phyloP scores from a whole-genome alignment of 2,888 invertebrate genomes.

The Oligia strigilis region DNA sequence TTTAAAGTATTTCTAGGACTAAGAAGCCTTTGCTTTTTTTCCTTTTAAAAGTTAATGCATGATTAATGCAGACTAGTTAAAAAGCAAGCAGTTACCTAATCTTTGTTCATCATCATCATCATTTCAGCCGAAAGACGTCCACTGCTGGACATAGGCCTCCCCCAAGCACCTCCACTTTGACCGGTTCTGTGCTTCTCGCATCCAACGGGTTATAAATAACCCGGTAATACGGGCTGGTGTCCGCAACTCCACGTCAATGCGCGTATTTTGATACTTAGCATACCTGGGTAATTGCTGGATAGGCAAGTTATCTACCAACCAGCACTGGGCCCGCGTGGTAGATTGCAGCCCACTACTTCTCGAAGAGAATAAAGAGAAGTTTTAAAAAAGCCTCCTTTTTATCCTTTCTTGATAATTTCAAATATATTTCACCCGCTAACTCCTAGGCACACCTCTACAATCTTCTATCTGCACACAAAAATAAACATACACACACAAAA shows the following conservation, averaged over 20 bases:
- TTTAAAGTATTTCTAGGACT: constrained; percentile 42
- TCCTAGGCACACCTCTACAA: not conserved
- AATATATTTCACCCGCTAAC: not conserved
- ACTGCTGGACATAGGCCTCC: too few relatives aligned
- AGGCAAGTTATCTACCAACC: not conserved
- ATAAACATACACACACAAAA: not conserved
- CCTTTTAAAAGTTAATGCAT: not conserved
- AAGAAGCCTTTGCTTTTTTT: constrained; percentile 7
- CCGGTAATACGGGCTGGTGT: too few relatives aligned
- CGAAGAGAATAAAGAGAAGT: not conserved
- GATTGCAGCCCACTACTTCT: not conserved
- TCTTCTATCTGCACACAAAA: not conserved
- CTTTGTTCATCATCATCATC: too few relatives aligned
- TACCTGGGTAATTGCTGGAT: not conserved
- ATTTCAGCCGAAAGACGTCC: too few relatives aligned
- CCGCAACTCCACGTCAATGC: too few relatives aligned
- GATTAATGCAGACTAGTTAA: constrained; percentile 1
- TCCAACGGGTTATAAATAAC: too few relatives aligned
- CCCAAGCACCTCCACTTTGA: too few relatives aligned
- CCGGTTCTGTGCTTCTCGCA: too few relatives aligned
- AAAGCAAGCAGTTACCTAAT: too few relatives aligned
- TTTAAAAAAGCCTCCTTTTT: too few relatives aligned
- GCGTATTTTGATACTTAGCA: too few relatives aligned
- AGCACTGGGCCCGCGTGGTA: not conserved
- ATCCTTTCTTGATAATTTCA: too few relatives aligned